Base-by-base conservation (phyloP, 2,888 invertebrate genomes). In the Herminia tarsipennalis region DNA sequence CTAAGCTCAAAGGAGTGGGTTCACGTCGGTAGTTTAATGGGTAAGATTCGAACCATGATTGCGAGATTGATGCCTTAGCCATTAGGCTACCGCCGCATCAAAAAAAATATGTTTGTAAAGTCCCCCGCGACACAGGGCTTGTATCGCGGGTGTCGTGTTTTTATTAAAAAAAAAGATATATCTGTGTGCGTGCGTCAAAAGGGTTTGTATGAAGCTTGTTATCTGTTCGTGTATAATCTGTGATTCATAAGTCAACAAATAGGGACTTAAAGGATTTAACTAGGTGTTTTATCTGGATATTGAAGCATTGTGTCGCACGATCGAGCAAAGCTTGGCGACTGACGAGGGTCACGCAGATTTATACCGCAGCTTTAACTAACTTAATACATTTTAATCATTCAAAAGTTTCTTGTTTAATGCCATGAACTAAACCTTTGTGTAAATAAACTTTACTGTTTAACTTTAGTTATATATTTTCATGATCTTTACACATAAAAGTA, bases 301-400 rank as follows among this genome's bases (percentile, higher is more conserved):
- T 57, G 64, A 56, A 45, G 60, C 57, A 61, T 60, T 67, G 47
- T 56, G 66, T 66, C 66, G 47, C 49, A 41, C 46, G 44, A 40
- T 35, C 29, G 38, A 54, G 43, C 33, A 38, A 46, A 44, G 45
- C 50, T 50, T 35, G 44, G 16, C 13, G 22, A 29, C 56, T 68
- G 68, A 73, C 60, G 59, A 71, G 70, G 69, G 70, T 73, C 66
- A 56, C 27, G 45, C 47, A 56, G 50, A 71, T 73, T 69, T 63
- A 67, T 66, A 40, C 32, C 38, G 25, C 36, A 38, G 43, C 37
- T 32, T 35, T 24, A 43, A 50, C 52, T 65, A 48, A 54, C 42
- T 59, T 56, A 56, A 58, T 49, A 53, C 38, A 50, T 36, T 35
- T 64, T 50, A 51, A 55, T 66, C 49, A 65, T 56, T 63, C 41